Evolutionary conservation across 2,888 invertebrate genomes (phyloP).

Genomic region (Oxytorus armatus): DNA sequence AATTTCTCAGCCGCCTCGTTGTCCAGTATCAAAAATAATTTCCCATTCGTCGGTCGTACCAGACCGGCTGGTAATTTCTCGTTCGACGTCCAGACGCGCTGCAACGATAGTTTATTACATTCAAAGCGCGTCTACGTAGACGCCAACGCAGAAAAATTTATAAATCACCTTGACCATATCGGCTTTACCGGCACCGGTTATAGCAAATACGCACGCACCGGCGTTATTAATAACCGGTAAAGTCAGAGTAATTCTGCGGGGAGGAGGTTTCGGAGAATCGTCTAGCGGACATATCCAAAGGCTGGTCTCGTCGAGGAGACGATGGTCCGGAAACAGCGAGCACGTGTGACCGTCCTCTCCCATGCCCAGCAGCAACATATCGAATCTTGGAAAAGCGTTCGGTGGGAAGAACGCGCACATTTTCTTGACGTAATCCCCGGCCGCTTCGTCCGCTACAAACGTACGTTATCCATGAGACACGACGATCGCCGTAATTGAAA

Average conservation of each 20-base stretch:
- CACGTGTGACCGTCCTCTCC: constrained; percentile 99
- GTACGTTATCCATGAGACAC: constrained; percentile 1
- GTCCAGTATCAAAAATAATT: constrained; percentile 87
- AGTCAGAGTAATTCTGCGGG: constrained; percentile 95
- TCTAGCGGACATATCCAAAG: constrained; percentile 92
- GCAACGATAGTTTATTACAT: constrained; percentile 81
- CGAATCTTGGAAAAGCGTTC: constrained; percentile 89
- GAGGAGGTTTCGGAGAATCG: constrained; percentile 98
- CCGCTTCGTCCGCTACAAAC: constrained; percentile 90
- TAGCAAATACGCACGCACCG: constrained; percentile 92
- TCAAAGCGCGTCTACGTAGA: background rate
- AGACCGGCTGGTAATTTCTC: constrained; percentile 92
- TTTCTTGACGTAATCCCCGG: constrained; percentile 90
- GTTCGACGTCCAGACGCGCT: constrained; percentile 92
- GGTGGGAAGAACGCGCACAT: constrained; percentile 88
- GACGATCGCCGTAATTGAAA: constrained; percentile 10
- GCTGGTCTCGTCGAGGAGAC: constrained; percentile 87
- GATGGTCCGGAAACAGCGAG: constrained; percentile 96
- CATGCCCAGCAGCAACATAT: constrained; percentile 96
- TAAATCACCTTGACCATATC: constrained; percentile 92
- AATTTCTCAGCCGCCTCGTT: constrained; percentile 76
- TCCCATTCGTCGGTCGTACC: constrained; percentile 90
- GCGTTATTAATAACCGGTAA: constrained; percentile 96
- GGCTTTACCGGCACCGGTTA: constrained; percentile 94
- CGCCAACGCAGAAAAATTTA: too few relatives aligned